Percentiles rank a stretch among this genome's conserved stretches.
Evolutionary conservation across 2,113 vertebrate genomes (phyloP).

Genomic region (Tympanuchus pallidicinctus): DNA sequence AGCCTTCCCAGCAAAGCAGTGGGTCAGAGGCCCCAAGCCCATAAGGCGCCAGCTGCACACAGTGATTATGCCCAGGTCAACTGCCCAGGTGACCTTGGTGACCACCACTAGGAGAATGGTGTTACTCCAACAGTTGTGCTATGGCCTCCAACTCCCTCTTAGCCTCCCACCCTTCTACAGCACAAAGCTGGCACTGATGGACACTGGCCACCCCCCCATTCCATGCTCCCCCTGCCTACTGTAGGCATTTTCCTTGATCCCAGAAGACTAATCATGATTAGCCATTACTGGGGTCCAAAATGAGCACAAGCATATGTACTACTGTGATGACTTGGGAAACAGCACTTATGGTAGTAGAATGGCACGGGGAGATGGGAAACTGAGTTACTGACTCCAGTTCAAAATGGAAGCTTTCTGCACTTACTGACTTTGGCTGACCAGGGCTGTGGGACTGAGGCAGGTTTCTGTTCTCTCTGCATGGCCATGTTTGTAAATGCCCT

Average conservation of each 20-base stretch:
- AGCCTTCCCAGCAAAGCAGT: not conserved
- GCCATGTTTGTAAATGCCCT: not conserved
- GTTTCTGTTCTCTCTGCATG: not conserved
- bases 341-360: not conserved
- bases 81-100: not conserved
- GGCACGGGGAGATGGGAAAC: not conserved
- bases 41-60: not conserved
- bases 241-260: no score
- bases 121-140: not conserved
- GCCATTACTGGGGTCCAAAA: no score
- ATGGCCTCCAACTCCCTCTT: not conserved
- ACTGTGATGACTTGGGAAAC: not conserved
- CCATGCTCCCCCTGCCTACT: no score
- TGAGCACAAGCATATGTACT: no score
- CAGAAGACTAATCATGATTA: no score
- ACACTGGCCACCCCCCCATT: no score
- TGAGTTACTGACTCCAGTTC: no score
- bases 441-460: not conserved
- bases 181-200: not conserved
- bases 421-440: not conserved
- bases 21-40: not conserved
- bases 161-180: not conserved
- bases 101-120: not conserved
- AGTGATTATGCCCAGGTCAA: not conserved
- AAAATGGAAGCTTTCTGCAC: not conserved